These are phyloP conservation scores for Hiodon tergisus DNA, from an alignment of 2,113 vertebrate species.

Conservation along the genomic window DNA sequence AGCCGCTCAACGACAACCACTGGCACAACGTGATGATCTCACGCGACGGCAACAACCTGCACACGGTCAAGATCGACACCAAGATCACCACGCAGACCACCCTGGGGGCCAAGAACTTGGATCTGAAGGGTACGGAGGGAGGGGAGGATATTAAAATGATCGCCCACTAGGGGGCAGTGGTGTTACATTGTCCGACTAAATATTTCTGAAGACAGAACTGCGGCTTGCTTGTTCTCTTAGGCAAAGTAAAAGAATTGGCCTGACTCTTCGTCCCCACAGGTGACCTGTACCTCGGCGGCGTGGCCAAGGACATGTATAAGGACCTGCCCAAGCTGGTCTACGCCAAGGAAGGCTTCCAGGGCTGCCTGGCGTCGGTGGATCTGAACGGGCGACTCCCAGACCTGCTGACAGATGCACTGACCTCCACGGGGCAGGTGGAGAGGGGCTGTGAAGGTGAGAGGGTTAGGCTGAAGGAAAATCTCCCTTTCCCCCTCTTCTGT, in stretches of 20 bases:
- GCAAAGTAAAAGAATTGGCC: not conserved
- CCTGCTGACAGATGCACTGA: slow-evolving; percentile 89
- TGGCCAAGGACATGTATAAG: slow-evolving; percentile 94
- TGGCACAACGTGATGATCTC: slow-evolving; percentile 99
- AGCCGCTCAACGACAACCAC: slow-evolving; percentile 96
- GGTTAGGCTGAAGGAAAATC: not conserved
- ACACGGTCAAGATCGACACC: slow-evolving; percentile 96
- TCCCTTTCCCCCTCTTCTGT: no score
- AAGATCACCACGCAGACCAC: slow-evolving; percentile 98
- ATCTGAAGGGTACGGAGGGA: slow-evolving; percentile 80
- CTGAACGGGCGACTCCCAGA: slow-evolving; percentile 93
- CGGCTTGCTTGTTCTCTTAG: not conserved
- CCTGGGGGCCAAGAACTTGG: slow-evolving; percentile 92
- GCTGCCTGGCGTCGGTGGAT: slow-evolving; percentile 92
- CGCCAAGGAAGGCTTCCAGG: slow-evolving; percentile 94
- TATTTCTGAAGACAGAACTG: no score
- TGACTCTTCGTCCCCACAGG: slow-evolving; percentile 56
- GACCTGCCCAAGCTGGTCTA: slow-evolving; percentile 94
- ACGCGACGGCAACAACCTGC: slow-evolving; percentile 92
- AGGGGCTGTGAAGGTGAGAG: slow-evolving; percentile 93
- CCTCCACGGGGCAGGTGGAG: slow-evolving; percentile 91
- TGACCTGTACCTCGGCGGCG: slow-evolving; percentile 91
- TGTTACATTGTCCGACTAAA: no score
- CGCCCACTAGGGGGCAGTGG: no score
- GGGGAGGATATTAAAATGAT: not conserved